Evolutionary conservation across 2,797 vertebrate genomes (phyloP), one percentile per base, ranked within the genome.

Genomic region (Hemibagrus guttatus): DNA sequence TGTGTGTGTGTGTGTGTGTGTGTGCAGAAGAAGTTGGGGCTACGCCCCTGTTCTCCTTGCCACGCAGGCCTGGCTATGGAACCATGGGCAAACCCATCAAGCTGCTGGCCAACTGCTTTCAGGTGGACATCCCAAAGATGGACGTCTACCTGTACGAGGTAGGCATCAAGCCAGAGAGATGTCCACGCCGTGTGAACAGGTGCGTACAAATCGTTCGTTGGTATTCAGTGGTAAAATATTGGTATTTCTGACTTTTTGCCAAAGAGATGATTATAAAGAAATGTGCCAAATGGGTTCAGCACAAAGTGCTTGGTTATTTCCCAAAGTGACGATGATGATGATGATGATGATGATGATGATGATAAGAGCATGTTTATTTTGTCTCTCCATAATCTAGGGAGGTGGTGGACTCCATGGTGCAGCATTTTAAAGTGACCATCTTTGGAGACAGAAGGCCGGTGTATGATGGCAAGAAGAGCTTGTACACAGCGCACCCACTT

Each of bases 111-210:
- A 99, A 99, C 96, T 99, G 98, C 96, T 99, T 99, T 95, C 97
- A 99, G 96, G 98, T 99, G 96, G 98, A 99, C 92, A 99, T 99
- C 92, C 98, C 98, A 95, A 99, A 99, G 95, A 99, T 99, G 89
- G 98, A 99, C 83, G 98, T 99, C 93, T 99, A 98, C 95, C 96
- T 99, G 93, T 99, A 99, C 91, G 98, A 99, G 92, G 97, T 99
- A 92, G 98, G 98, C 93, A 99, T 99, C 96, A 98, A 97, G 94
- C 98, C 98, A 64, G 98, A 99, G 90, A 98, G 98, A 95, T 99
- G 98, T 94, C 98, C 98, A 89, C 96, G 98, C 76, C 96, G 98
- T 91, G 98, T 99, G 92, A 99, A 99, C 96, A 98, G 98, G 98
- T 98, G 42, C 54, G 26, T 64, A 14, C 9, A 28, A 61, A 74